Evolutionary conservation across 2,113 vertebrate genomes (phyloP).

Genomic region (Sigmodon hispidus): DNA sequence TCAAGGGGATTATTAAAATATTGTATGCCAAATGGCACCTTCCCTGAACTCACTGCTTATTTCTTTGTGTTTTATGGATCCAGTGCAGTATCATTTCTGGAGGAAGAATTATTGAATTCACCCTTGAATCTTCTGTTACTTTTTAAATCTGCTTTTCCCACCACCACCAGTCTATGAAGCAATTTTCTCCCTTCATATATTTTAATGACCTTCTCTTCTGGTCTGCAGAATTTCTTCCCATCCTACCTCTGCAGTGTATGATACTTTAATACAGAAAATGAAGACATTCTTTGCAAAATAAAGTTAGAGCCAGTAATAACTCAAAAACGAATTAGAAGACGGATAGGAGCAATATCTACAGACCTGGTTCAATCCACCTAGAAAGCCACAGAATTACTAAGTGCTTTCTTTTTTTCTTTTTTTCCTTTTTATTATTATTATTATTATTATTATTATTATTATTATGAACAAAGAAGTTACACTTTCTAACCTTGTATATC

Average conservation of each 20-base stretch:
- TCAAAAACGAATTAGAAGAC: neutral
- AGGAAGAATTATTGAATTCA: neutral
- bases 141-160: neutral
- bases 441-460: too few species aligned
- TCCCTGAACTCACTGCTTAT: too few species aligned
- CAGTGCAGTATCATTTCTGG: neutral
- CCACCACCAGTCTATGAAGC: neutral
- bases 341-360: accelerated
- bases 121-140: neutral
- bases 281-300: neutral
- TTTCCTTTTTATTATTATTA: too few species aligned
- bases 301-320: neutral
- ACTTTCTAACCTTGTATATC: too few species aligned
- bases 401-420: too few species aligned
- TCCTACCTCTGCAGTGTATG: neutral
- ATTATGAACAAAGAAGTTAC: too few species aligned
- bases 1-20: constrained; percentile 7
- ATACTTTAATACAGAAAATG: neutral
- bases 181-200: neutral
- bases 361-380: neutral
- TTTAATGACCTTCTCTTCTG: neutral
- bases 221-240: neutral
- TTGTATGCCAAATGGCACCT: neutral
- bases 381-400: neutral
- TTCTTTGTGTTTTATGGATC: too few species aligned